Conservation (phyloP, 1,140 invertebrate species). For the Aricia agestis region DNA sequence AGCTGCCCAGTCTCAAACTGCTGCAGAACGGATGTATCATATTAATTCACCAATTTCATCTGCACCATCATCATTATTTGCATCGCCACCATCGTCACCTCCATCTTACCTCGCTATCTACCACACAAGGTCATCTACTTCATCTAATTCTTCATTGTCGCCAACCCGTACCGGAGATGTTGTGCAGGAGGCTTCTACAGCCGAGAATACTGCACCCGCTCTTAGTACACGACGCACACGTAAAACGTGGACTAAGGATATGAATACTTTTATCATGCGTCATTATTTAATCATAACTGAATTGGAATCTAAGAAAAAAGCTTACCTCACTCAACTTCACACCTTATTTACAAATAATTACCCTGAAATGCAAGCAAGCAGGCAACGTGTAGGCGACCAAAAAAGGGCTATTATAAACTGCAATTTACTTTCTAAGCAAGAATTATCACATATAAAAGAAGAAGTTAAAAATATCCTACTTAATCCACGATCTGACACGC, state of each 20-base stretch:
- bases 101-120: neutral
- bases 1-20: neutral
- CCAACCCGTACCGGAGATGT: neutral
- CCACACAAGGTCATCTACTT: neutral
- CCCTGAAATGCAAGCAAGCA: slow-evolving; percentile 25
- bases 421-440: slow-evolving; percentile 23
- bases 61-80: neutral
- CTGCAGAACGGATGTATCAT: neutral
- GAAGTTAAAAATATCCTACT: slow-evolving; percentile 22
- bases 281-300: slow-evolving; percentile 14
- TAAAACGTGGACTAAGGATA: neutral
- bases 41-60: neutral
- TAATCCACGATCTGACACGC: neutral
- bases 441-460: slow-evolving; percentile 20
- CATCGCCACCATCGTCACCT: neutral
- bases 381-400: slow-evolving; percentile 34
- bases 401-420: slow-evolving; percentile 25
- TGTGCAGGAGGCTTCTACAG: neutral
- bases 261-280: slow-evolving; percentile 18
- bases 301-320: slow-evolving; percentile 15
- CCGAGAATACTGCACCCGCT: neutral
- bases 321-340: slow-evolving; percentile 22
- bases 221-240: neutral
- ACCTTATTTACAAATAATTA: slow-evolving; percentile 29
- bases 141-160: neutral